Base-by-base conservation (phyloP, 1,140 invertebrate genomes). In the Mactra quadrangularis region DNA sequence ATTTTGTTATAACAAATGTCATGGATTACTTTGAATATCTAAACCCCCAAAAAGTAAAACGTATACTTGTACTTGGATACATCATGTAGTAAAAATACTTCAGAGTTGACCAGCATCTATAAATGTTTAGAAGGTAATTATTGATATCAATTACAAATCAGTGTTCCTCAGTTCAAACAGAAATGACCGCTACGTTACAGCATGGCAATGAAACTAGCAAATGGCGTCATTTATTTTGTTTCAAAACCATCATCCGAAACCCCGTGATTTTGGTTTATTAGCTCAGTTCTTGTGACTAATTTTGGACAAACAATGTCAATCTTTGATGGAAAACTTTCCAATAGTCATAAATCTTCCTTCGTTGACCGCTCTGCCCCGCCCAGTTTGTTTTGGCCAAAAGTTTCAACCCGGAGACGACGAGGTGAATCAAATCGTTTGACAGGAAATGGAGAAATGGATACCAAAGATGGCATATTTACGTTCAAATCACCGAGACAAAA, bases 261-360 rank as follows among this genome's bases (percentile, higher is more conserved):
- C 53, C 38, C 59, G 22, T 50, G 50, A 81, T 59, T 41, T 66
- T 31, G 64, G 66, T 81, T 68, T 68, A 79, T 81, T 71, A 71
- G 77, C 77, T 55, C 41, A 22, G n/a, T 33, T 41, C 31, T 38
- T 71, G 77, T 71, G 77, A 81, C 77, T 81, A 81, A 81, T 81
- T 53, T 41, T 47, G 27, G n/a, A 33, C 41, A 53, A 71, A 81
- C 77, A 81, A 81, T 81, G 66, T 60, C 50, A 53, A 52, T 71
- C 77, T 68, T 79, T 81, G 77, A 81, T 81, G 25, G 41, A 81
- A 57, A 81, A 81, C 77, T 81, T 81, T 81, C 77, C 64, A 81
- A 71, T 81, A 27, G 25, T 52, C 19, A 81, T 81, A 59, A 81
- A 81, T 81, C 77, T 70, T 81, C 45, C 41, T 47, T 25, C 27